These are phyloP conservation scores for Bilobella aurantiaca DNA, from an alignment of 1,140 invertebrate genomes.

Conservation along the genomic window DNA sequence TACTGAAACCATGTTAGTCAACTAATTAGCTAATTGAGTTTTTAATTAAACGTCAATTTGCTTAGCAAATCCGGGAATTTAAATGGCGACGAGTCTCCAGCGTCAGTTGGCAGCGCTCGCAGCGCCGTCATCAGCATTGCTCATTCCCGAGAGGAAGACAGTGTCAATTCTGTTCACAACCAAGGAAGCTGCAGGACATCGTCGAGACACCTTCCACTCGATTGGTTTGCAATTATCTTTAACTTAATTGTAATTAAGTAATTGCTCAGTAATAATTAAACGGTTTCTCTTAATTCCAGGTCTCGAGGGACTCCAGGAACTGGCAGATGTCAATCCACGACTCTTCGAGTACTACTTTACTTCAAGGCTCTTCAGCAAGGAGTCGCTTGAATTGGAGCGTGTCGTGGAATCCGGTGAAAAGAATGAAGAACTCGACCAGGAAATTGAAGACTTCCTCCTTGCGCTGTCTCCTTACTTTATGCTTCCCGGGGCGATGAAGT, in stretches of 20 bases:
- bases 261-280: constrained; percentile 9
- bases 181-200: constrained; percentile 73
- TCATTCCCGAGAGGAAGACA: constrained; percentile 55
- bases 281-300: constrained; percentile 39
- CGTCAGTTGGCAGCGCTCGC: constrained; percentile 65
- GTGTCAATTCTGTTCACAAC: constrained; percentile 77
- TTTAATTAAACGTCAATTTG: no score
- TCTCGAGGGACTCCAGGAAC: constrained; percentile 65
- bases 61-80: no score
- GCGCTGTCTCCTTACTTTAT: constrained; percentile 77
- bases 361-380: constrained; percentile 58
- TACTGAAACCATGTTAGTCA: no score
- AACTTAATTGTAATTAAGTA: constrained; percentile 10
- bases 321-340: constrained; percentile 56
- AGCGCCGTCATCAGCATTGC: constrained; percentile 61
- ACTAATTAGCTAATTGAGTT: no score
- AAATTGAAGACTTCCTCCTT: constrained; percentile 68
- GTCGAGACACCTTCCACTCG: constrained; percentile 68
- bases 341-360: constrained; percentile 60
- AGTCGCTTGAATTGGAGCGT: constrained; percentile 65
- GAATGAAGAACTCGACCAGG: constrained; percentile 63
- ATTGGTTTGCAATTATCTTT: constrained; percentile 51
- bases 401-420: constrained; percentile 59
- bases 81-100: constrained; percentile 25
- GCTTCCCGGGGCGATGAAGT: constrained; percentile 70